phyloP scores from a whole-genome alignment of 2,113 vertebrate genomes.

The Labeo rohita region DNA sequence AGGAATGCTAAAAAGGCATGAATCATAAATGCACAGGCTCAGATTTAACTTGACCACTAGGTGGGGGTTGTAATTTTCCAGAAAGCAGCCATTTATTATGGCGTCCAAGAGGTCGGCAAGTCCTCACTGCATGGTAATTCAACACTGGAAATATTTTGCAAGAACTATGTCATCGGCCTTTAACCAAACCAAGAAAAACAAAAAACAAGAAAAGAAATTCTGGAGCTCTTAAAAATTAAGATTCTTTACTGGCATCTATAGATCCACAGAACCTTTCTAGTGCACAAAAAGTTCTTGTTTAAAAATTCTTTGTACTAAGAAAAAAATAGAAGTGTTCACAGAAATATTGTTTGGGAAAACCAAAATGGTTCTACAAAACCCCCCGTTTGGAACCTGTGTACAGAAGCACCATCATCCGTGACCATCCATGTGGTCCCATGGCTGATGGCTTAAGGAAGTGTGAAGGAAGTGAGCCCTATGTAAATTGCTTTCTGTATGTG shows the following conservation, averaged over 20 bases:
- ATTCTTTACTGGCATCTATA: background rate
- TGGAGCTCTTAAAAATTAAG: background rate
- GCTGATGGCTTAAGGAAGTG: slow-evolving; percentile 58
- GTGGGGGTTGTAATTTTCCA: slow-evolving; percentile 36
- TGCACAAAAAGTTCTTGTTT: background rate
- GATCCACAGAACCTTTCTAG: background rate
- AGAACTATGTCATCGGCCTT: background rate
- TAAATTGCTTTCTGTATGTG: slow-evolving; percentile 59
- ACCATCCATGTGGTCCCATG: slow-evolving; percentile 47
- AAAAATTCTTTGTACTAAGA: background rate
- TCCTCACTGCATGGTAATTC: slow-evolving; percentile 6
- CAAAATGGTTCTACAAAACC: background rate
- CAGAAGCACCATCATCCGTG: background rate
- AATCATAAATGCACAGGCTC: slow-evolving; percentile 63
- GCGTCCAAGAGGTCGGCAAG: background rate
- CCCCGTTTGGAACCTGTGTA: background rate
- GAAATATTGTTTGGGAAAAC: background rate
- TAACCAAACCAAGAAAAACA: background rate
- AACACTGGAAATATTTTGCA: slow-evolving; percentile 2
- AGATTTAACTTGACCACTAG: slow-evolving; percentile 24
- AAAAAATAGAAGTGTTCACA: background rate
- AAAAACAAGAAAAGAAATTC: background rate
- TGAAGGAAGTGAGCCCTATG: slow-evolving; percentile 62
- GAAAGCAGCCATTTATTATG: slow-evolving; percentile 11
- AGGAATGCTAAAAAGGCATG: slow-evolving; percentile 69